phyloP scores from a whole-genome alignment of 2,797 vertebrate species.

The Columba guinea region DNA sequence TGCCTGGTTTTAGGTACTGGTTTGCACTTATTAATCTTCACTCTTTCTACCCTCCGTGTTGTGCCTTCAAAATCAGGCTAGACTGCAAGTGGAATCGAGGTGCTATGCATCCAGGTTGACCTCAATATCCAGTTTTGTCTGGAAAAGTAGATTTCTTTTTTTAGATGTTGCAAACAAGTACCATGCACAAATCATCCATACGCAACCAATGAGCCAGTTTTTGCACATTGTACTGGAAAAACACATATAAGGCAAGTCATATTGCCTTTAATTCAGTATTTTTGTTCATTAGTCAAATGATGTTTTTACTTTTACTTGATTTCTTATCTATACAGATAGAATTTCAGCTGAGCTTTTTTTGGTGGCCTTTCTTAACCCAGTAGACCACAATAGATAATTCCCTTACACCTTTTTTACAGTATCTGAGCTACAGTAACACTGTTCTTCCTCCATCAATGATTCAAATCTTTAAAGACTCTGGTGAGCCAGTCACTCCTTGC shows the following conservation, averaged over 20 bases:
- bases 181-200: not conserved
- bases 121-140: not conserved
- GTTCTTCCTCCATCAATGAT: not conserved
- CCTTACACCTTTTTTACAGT: not conserved
- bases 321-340: not conserved
- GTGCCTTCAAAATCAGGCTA: not conserved
- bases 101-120: not conserved
- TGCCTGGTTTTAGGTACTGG: not conserved
- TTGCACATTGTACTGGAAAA: not conserved
- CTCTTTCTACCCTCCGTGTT: not conserved
- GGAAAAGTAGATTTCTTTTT: not conserved
- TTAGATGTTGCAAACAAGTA: not conserved
- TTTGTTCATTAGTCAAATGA: not conserved
- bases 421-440: not conserved
- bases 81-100: not conserved
- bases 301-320: not conserved
- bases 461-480: not conserved
- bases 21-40: not conserved
- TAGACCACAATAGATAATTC: not conserved
- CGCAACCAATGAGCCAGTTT: not conserved
- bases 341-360: not conserved
- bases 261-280: not conserved
- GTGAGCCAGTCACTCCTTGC: not conserved
- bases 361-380: not conserved
- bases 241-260: not conserved